Evolutionary conservation across 2,888 invertebrate genomes (phyloP).

Genomic region (Galeruca laticollis): DNA sequence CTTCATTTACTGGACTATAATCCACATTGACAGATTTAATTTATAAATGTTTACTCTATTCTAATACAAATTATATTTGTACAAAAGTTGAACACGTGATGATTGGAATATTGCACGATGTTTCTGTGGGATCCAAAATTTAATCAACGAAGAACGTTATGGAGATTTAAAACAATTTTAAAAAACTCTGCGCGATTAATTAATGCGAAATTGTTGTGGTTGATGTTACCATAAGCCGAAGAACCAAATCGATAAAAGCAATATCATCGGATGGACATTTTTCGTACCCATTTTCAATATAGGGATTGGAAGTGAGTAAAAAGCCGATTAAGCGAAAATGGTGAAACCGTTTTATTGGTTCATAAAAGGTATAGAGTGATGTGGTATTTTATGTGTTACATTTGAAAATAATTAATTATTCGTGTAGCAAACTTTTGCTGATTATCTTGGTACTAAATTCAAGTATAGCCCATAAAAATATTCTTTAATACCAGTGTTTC

Average conservation of each 20-base stretch:
- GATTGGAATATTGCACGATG: neutral
- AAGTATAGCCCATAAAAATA: too few relatives aligned
- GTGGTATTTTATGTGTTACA: too few relatives aligned
- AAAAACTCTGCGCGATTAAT: neutral
- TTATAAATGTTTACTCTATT: neutral
- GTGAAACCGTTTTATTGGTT: too few relatives aligned
- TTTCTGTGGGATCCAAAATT: neutral
- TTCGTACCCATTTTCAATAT: neutral
- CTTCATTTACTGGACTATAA: too few relatives aligned
- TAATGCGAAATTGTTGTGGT: neutral
- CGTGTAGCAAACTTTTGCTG: too few relatives aligned
- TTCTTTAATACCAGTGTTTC: too few relatives aligned
- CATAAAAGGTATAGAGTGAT: too few relatives aligned
- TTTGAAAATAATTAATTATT: too few relatives aligned
- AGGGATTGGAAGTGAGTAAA: too few relatives aligned
- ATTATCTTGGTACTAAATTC: too few relatives aligned
- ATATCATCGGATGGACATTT: neutral
- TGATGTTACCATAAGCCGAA: neutral
- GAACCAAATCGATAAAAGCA: neutral
- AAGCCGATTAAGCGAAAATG: too few relatives aligned
- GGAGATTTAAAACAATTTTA: neutral
- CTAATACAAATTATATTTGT: neutral
- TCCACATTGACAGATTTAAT: neutral
- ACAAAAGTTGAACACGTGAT: neutral
- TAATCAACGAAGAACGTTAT: neutral